Evolutionary conservation across 2,797 vertebrate genomes (phyloP), one percentile per base, ranked within the genome.

Genomic region (Chelon labrosus): DNA sequence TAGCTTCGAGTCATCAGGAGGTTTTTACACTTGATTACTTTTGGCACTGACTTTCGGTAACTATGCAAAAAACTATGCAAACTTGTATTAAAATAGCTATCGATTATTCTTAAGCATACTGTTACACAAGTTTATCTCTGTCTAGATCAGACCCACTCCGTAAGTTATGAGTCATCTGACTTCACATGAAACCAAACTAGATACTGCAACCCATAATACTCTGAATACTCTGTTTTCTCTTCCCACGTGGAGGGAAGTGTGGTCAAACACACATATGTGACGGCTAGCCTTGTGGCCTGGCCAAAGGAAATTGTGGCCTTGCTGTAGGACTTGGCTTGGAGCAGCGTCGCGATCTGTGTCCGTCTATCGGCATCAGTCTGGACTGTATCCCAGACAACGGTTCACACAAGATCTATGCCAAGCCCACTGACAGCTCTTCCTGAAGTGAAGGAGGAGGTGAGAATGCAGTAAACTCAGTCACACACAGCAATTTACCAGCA

Each of bases 271-370:
- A 16, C 65, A 50, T 16, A 54, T 71, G 79, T 65, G 63, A 41
- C 12, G 41, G 71, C 61, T 65, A 64, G 59, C 63, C 65, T 35
- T 25, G 57, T 47, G 66, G 82, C 77, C 79, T 61, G 69, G 87
- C 77, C 76, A 87, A 49, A 82, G 84, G 85, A 90, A 87, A 72
- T 78, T 88, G 85, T 52, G 84, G 84, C 86, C 73, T 11, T 75
- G 69, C 76, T 27, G 35, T 71, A 38, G 84, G 75, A 71, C 71
- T 59, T 12, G 63, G 50, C 69, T 74, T 13, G 53, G 50, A 27
- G 69, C 14, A 5, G 66, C 38, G 69, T 67, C 44, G 69, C 44
- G 80, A 76, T 79, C 70, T 71, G 80, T 60, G 53, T 71, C 80
- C 54, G 73, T 89, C 62, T 5, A 37, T 73, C 69, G 39, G 82